Conservation (phyloP, 2,113 vertebrate species). For the Indicator maculatus region DNA sequence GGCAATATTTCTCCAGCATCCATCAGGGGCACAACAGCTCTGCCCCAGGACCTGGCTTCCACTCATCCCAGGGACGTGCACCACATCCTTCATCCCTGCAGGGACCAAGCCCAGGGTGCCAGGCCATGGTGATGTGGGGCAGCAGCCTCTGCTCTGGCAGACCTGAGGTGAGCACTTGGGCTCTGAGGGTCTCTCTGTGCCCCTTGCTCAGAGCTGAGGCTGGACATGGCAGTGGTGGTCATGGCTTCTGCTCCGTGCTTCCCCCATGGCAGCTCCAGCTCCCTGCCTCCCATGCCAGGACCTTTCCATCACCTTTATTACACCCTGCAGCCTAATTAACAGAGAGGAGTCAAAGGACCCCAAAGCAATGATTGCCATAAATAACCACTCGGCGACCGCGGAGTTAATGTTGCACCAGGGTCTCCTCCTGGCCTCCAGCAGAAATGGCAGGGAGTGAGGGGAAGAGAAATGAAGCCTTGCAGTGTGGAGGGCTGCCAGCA, state of each 20-base stretch:
- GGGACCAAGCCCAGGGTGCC: background rate
- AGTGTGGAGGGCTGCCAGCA: background rate
- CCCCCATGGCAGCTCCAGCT: background rate
- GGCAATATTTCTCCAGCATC: background rate
- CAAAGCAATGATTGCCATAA: constrained; percentile 24
- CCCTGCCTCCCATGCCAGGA: background rate
- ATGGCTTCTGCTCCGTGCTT: background rate
- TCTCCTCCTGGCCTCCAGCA: background rate
- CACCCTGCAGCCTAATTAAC: constrained; percentile 50
- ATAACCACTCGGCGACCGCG: background rate
- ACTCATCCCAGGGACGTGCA: rapidly evolving
- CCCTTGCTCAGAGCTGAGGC: background rate
- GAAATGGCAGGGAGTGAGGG: background rate
- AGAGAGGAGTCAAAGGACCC: constrained; percentile 28
- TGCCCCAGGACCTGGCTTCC: background rate
- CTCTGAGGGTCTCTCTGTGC: background rate
- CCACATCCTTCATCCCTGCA: rapidly evolving
- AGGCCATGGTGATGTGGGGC: rapidly evolving
- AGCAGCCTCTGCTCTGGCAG: rapidly evolving
- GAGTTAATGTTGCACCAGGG: background rate
- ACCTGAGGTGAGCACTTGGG: rapidly evolving
- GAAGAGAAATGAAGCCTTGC: background rate
- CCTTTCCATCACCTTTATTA: constrained; percentile 19
- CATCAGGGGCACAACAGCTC: background rate
- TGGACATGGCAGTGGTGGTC: background rate